Base-by-base conservation (phyloP, 2,113 vertebrate species). In the Oceanites oceanicus region DNA sequence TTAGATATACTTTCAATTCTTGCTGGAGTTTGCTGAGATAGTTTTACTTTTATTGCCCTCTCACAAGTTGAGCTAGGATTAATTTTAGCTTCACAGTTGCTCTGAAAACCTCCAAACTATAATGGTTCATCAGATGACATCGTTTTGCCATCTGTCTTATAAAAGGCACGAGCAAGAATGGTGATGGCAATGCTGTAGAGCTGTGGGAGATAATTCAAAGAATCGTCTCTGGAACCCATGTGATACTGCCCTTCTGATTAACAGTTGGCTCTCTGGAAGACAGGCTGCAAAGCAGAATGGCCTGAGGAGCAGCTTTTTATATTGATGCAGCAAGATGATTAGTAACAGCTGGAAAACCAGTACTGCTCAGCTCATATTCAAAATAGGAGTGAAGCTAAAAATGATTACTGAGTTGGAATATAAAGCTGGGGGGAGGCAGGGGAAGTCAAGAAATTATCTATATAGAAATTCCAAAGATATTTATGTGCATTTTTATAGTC, bases 71-170 rank as follows among this genome's bases (percentile, higher is more conserved):
- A 90, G 55, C 82, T 88, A 80, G 71, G 63, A 47, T 81, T 96
- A 96, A 95, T 94, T 96, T 96, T 93, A 96, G 92, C 76, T 84
- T 94, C 79, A 45, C 75, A 78, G 76, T 94, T 96, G 86, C 86
- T 96, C 79, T 84, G 85, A 92, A 94, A 96, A 81, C 61, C 65
- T 94, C 88, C 56, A 18, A 52, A 89, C 68, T 77, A 16, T 77
- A 88, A 36, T 75, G 47, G 76, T 62, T 77, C 70, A 95, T 90
- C 63, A 92, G 68, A 84, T 95, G 71, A 90, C 63, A 84, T 56
- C 2, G 1, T 93, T 92, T 93, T 94, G 83, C 92, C 90, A 86
- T 88, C 96, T 94, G 95, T 45, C 65, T 78, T 81, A 73, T 8
- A 83, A 80, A 96, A 94, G 72, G 72, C 75, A 53, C 0, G 1